These are phyloP conservation scores for Ptychodera flava DNA, from an alignment of 35 echinoderm and acorn worm species.

Conservation along the genomic window DNA sequence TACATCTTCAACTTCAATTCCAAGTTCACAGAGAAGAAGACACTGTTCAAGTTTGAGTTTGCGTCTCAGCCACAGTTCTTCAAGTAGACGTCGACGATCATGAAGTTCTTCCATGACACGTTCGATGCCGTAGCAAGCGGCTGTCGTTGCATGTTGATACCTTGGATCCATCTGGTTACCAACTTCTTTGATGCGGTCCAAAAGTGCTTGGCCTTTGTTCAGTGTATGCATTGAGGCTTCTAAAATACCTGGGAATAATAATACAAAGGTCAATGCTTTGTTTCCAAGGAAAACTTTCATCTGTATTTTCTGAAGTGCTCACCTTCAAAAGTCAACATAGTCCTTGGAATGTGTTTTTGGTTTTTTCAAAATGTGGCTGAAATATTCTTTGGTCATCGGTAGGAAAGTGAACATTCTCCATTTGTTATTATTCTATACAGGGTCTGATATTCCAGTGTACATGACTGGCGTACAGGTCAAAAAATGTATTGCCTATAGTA, in stretches of 20 bases:
- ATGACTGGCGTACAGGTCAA: too few relatives aligned
- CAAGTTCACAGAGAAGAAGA: slow-evolving; percentile 49
- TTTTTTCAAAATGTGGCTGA: too few relatives aligned
- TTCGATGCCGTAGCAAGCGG: slow-evolving; percentile 69
- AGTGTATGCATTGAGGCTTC: slow-evolving; percentile 66
- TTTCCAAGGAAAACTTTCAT: too few relatives aligned
- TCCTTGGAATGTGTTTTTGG: too few relatives aligned
- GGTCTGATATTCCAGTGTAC: too few relatives aligned
- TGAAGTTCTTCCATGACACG: slow-evolving; percentile 61
- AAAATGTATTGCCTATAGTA: too few relatives aligned
- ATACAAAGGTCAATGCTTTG: too few relatives aligned
- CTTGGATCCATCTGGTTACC: slow-evolving; percentile 22
- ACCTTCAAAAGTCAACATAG: too few relatives aligned
- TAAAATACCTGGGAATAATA: slow-evolving; percentile 44
- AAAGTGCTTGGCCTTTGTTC: slow-evolving; percentile 63
- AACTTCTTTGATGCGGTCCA: slow-evolving; percentile 62
- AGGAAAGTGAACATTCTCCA: too few relatives aligned
- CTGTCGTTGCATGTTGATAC: slow-evolving; percentile 45
- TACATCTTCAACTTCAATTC: slow-evolving; percentile 75
- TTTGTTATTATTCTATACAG: too few relatives aligned
- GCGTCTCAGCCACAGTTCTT: slow-evolving; percentile 60
- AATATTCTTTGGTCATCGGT: too few relatives aligned
- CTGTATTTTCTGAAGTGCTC: too few relatives aligned
- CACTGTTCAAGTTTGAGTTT: slow-evolving; percentile 66
- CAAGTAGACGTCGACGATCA: slow-evolving; percentile 51